phyloP scores from a whole-genome alignment of 1,140 invertebrate genomes.

The Lordiphosa mommai region DNA sequence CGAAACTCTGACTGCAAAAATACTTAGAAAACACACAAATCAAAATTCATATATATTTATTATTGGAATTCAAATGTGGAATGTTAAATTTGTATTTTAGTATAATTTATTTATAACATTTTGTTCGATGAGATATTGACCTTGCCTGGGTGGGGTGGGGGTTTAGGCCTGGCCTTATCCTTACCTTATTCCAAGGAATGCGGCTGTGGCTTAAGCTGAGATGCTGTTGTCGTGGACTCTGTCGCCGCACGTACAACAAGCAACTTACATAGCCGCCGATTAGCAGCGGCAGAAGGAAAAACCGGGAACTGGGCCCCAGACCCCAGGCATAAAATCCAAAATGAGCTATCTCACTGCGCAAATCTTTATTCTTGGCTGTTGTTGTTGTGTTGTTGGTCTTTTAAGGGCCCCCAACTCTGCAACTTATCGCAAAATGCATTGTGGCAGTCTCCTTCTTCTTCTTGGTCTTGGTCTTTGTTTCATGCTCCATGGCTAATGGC shows the following conservation, averaged over 20 bases:
- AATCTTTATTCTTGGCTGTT: constrained; percentile 54
- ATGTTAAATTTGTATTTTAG: constrained; percentile 61
- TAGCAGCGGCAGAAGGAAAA: constrained; percentile 60
- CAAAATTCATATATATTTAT: constrained; percentile 6
- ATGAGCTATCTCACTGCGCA: constrained; percentile 72
- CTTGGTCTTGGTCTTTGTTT: constrained; percentile 49
- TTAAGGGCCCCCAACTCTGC: constrained; percentile 53
- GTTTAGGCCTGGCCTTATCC: constrained; percentile 64
- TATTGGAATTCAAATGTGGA: constrained; percentile 15
- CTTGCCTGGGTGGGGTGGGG: constrained; percentile 44
- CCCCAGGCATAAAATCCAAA: constrained; percentile 48
- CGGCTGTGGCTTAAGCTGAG: constrained; percentile 53
- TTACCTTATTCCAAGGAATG: constrained; percentile 67
- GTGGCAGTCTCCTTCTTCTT: constrained; percentile 42
- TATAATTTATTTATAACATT: constrained; percentile 60
- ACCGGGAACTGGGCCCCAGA: constrained; percentile 6
- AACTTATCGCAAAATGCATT: constrained; percentile 71
- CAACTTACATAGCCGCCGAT: constrained; percentile 76
- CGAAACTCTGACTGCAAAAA: constrained; percentile 14
- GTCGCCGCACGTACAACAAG: constrained; percentile 75
- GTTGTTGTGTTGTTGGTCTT: constrained; percentile 28
- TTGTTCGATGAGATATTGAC: constrained; percentile 60
- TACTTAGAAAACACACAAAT: constrained; percentile 1
- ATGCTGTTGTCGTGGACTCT: constrained; percentile 30
- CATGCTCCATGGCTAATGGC: constrained; percentile 70